Evolutionary conservation across 2,113 vertebrate genomes (phyloP).

Genomic region (Choloepus hoffmanni): DNA sequence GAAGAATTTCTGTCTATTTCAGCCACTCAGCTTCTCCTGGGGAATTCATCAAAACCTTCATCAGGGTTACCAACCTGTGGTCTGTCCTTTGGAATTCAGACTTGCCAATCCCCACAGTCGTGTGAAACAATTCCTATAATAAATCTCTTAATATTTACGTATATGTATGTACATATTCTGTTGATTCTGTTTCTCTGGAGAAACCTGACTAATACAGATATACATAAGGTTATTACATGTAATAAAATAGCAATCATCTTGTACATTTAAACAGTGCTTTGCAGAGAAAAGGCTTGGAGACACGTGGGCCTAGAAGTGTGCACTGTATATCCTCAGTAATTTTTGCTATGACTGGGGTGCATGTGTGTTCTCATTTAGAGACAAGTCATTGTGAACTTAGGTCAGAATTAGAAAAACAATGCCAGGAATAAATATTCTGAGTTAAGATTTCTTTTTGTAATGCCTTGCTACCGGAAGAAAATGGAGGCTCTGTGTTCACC

Average conservation of each 20-base stretch:
- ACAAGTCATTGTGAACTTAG: slow-evolving; percentile 52
- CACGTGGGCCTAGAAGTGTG: not conserved
- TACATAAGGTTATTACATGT: not conserved
- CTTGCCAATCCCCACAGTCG: too few species aligned
- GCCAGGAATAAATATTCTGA: not conserved
- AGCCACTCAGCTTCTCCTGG: too few species aligned
- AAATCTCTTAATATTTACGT: too few species aligned
- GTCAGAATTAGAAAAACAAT: slow-evolving; percentile 48
- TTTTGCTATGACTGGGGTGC: not conserved
- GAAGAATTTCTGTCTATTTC: too few species aligned
- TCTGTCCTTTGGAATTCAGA: too few species aligned
- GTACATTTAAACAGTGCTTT: not conserved
- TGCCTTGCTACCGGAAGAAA: slow-evolving; percentile 58
- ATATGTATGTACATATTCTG: too few species aligned
- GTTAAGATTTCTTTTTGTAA: slow-evolving; percentile 61
- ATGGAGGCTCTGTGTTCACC: slow-evolving; percentile 67
- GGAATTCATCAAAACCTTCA: too few species aligned
- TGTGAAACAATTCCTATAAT: too few species aligned
- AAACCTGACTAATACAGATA: not conserved
- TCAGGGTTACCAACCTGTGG: too few species aligned
- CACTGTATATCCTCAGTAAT: not conserved
- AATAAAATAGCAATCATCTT: not conserved
- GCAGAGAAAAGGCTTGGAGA: not conserved
- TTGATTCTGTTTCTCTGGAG: too few species aligned
- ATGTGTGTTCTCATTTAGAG: not conserved